Conservation (phyloP, 2,113 vertebrate genomes). For the Semnopithecus entellus region DNA sequence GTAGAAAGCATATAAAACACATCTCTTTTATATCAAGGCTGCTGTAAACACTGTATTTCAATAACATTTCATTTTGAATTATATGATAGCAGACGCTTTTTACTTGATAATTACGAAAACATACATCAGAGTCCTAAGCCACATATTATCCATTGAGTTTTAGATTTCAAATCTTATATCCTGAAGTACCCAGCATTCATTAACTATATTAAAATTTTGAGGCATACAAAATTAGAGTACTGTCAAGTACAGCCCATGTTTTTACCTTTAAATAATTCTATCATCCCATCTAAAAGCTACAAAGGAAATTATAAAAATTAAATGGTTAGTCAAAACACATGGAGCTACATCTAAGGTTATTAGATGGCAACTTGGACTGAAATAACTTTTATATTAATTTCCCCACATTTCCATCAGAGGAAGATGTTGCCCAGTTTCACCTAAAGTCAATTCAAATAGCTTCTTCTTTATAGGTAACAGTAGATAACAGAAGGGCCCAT, state of each 20-base stretch:
- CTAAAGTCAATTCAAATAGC: not conserved
- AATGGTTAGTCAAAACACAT: constrained; percentile 35
- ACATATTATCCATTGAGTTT: constrained; percentile 28
- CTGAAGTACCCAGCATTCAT: not conserved
- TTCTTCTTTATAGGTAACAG: not conserved
- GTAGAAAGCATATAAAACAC: not conserved
- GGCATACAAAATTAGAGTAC: not conserved
- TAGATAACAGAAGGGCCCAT: not conserved
- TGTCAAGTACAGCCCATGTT: not conserved
- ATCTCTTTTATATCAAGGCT: not conserved
- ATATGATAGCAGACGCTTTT: constrained; percentile 11
- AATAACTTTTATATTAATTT: constrained; percentile 36
- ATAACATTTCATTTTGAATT: constrained; percentile 14
- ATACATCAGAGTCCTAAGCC: constrained; percentile 45
- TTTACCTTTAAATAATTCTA: constrained; percentile 54
- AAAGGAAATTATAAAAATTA: constrained; percentile 59
- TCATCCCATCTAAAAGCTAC: constrained; percentile 22
- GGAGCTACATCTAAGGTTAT: not conserved
- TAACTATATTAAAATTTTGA: constrained; percentile 43
- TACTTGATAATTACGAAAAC: constrained; percentile 43
- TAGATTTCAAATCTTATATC: constrained; percentile 49
- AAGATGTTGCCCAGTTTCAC: not conserved
- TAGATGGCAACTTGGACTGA: not conserved
- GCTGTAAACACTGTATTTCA: not conserved
- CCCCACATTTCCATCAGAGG: not conserved